Evolutionary conservation across 2,797 vertebrate species (phyloP).

Genomic region (Mionectes olivaceus): DNA sequence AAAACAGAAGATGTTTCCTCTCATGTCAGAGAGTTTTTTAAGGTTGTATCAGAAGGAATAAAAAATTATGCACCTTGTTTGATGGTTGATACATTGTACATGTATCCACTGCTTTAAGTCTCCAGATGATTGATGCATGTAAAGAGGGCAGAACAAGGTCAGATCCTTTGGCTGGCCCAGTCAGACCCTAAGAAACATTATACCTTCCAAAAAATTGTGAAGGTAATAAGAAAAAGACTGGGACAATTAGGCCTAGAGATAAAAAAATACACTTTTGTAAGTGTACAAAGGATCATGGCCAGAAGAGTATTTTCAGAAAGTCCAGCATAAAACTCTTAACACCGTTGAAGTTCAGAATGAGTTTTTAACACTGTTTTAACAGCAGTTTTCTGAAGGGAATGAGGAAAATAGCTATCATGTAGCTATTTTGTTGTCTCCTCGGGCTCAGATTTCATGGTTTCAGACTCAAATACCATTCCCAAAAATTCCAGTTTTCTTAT

Average conservation of each 20-base stretch:
- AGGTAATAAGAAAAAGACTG: not conserved
- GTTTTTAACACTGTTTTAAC: not conserved
- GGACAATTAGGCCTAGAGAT: not conserved
- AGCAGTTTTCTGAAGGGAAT: not conserved
- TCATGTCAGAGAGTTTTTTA: not conserved
- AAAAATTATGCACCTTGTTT: not conserved
- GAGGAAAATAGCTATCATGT: not conserved
- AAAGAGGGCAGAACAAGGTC: not conserved
- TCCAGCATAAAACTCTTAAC: not conserved
- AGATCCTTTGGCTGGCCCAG: not conserved
- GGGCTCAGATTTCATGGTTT: not conserved
- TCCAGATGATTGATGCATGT: not conserved
- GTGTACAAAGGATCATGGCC: not conserved
- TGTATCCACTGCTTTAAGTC: not conserved
- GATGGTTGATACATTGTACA: not conserved
- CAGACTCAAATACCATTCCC: not conserved
- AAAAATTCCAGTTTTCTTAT: not conserved
- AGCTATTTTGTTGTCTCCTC: not conserved
- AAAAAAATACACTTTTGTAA: accelerated
- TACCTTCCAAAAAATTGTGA: not conserved
- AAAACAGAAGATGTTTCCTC: not conserved
- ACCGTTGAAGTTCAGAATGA: not conserved
- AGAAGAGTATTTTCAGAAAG: not conserved
- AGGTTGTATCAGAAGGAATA: not conserved
- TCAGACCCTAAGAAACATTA: not conserved